Base-by-base conservation (phyloP, 2,797 vertebrate genomes). In the Anableps anableps region DNA sequence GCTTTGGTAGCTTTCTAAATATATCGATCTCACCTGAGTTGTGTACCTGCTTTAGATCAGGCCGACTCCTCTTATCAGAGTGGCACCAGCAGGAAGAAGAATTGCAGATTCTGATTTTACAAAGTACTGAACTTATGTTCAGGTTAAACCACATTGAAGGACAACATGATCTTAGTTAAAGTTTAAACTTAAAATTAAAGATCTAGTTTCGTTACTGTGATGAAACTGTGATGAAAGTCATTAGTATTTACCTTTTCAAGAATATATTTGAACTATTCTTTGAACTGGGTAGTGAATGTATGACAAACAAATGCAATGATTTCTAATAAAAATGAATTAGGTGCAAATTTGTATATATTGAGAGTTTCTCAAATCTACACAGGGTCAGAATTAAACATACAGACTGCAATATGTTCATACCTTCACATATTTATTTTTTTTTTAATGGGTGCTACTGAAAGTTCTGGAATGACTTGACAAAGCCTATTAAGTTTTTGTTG, bases 21-120 rank as follows among this genome's bases (percentile, higher is more conserved):
- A 2, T 11, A 78, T 83, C 2, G 79, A 85, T 82, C 76, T 78
- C 80, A 90, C 86, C 84, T 88, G 87, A 75, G 71, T 53, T 26
- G 0, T 11, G 1, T 31, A 83, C 73, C 77, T 78, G 81, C 0
- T 2, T 5, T n/a, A 38, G 47, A 45, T 75, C 23, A 80, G 45
- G 45, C 17, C 17, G 8, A n/a, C 68, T 26, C 70, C 21, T 17
- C 58, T 48, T n/a, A 36, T 72, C 29, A 66, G 29, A 62, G 41
- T 14, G 31, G 14, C 58, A 43, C 17, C 60, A 75, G 68, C 72
- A 74, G 60, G 47, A 14, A 14, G 21, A 66, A 73, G 55, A 48
- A 36, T 23, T 19, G 16, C 14, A 10, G 43, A 50, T 41, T 36
- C 8, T 31, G 16, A 48, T 14, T 36, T 41, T 31, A 43, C 34